A percentile compares a stretch with the other conserved stretches of the same genome.
These are phyloP conservation scores for Caenorhabditis remanei DNA, from an alignment of 1,140 invertebrate species.

Conservation along the genomic window DNA sequence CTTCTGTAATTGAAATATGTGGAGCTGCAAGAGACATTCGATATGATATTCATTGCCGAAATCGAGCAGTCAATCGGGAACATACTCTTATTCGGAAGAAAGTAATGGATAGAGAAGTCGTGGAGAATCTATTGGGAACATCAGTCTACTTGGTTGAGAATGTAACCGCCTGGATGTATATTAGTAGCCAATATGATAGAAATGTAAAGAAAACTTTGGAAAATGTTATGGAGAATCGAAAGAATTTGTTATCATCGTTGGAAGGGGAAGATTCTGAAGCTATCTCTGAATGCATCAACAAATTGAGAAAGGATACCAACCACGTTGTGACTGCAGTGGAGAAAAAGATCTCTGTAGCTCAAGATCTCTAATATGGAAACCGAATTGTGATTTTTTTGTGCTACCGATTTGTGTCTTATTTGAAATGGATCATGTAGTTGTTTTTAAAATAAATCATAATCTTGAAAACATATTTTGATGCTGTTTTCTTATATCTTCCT, in stretches of 20 bases:
- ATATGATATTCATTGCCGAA: background rate
- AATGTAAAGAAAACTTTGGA: background rate
- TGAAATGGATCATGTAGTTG: no score
- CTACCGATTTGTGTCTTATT: no score
- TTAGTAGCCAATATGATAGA: constrained; percentile 11
- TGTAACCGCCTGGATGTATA: constrained; percentile 36
- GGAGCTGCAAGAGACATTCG: constrained; percentile 4
- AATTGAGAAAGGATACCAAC: background rate
- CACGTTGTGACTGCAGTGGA: background rate
- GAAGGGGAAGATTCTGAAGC: background rate
- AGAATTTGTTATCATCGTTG: background rate
- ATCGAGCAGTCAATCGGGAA: constrained; percentile 13
- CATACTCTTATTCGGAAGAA: constrained; percentile 3
- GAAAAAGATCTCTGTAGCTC: background rate
- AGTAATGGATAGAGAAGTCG: background rate
- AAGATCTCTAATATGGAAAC: no score
- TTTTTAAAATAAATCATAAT: no score
- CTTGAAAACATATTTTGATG: no score
- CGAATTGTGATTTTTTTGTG: no score
- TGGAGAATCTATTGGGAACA: constrained; percentile 11
- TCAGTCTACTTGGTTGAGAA: constrained; percentile 10
- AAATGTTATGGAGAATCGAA: constrained; percentile 2
- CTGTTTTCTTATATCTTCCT: no score
- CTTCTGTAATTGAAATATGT: constrained; percentile 9
- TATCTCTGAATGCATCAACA: background rate